Base-by-base conservation (phyloP, 1,140 invertebrate species). In the Dermatophagoides farinae region DNA sequence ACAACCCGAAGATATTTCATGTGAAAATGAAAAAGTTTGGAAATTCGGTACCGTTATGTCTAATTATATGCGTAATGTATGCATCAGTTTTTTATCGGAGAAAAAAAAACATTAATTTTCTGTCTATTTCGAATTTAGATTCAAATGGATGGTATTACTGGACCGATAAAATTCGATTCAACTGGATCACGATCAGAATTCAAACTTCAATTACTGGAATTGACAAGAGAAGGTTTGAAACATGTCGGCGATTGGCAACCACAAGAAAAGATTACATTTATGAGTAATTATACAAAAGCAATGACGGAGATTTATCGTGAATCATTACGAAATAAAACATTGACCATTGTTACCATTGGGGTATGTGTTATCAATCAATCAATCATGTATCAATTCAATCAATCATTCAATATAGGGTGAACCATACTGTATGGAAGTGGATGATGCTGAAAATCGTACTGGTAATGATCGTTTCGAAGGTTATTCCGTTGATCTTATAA, bases 51-150 rank as follows among this genome's bases (percentile, higher is more conserved):
- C 88, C 70, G 90, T 86, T 65, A 77, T 97, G 23, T 87, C 93
- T 60, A 96, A 96, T 76, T 96, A 95, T 69, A 95, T 97, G 88
- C 92, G 90, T 78, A 86, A 91, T 67, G 90, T 92, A 75, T 81
- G 80, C 78, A 6, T 67, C 50, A 67, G 60, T 31, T 31, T 31
- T 31, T 31, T 8, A 4, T 31, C 8, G 31, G 2, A 31, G 2
- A 47, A n/a, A 57, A 14, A 4, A 2, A 41, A 16, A 44, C 2
- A 5, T 20, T 2, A 44, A n/a, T 10, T 44, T n/a, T 43, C n/a
- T 20, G 43, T 4, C 10, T 44, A 49, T 57, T 61, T 54, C 20
- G 53, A 57, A 58, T 50, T 22, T 51, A 90, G 88, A 83, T 89
- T 11, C 85, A 89, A 71, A 86, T 91, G 77, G 80, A 82, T 65